Base-by-base conservation (phyloP, 2,888 invertebrate species). In the Andrena flavipes region DNA sequence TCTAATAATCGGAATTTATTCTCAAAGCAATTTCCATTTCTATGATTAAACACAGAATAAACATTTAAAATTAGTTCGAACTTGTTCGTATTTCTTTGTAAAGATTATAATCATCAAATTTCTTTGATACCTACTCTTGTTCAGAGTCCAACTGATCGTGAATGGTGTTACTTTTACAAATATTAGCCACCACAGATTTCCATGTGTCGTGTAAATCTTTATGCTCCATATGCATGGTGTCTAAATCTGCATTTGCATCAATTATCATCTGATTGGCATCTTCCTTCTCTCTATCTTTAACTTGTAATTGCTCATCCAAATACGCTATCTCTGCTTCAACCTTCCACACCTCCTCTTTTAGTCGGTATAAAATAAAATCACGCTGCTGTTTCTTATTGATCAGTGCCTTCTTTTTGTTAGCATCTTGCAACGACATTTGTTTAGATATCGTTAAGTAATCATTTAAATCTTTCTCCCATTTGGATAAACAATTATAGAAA, bases 181-280 rank as follows among this genome's bases (percentile, higher is more conserved):
- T 96, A 76, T 96, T 96, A 13, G 96, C 94, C 2, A 97, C 95
- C 56, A 97, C 96, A 16, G 96, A 96, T 91, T 96, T 96, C 97
- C 97, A 97, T 6, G 97, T 95, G 88, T 96, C 96, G 83, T 96
- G 95, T 23, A 97, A 94, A 4, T 96, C 96, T 54, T 96, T 96
- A 82, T 97, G 96, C 88, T 97, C 97, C 65, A 95, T 94, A 88
- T 96, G 96, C 67, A 97, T 91, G 29, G 96, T 96, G 91, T 97
- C 96, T 29, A 97, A 94, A 90, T 97, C 97, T 0, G 96, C 95
- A 80, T 96, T 96, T n/a, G 96, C 96, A 82, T 96, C 95, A 0
- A 96, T 95, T 35, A 97, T 95, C 92, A 96, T 94, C 89, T 95
- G 95, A 54, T 95, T 95, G 20, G 96, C 90, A 16, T 94, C 93